Evolutionary conservation across 2,888 invertebrate genomes (phyloP).

Genomic region (Pseudanteris insignis): DNA sequence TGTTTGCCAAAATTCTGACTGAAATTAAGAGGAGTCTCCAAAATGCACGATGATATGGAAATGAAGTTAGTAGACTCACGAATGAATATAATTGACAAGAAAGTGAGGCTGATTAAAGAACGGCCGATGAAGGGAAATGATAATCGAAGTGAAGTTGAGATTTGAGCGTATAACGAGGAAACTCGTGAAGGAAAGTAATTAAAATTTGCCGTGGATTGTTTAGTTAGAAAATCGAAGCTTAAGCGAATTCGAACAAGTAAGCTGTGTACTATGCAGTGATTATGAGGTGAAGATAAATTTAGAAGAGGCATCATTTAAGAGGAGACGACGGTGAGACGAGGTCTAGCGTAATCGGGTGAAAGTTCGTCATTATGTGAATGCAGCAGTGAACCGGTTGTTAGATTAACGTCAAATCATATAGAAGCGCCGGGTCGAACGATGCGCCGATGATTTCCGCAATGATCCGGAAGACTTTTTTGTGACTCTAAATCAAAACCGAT

Average conservation of each 20-base stretch:
- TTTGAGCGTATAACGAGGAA: background rate
- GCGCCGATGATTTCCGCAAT: conserved; percentile 45
- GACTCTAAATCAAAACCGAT: conserved; percentile 42
- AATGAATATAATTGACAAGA: too few species aligned
- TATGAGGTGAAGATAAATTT: conserved; percentile 35
- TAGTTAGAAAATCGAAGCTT: conserved; percentile 14
- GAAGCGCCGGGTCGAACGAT: conserved; percentile 35
- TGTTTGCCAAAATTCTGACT: too few species aligned
- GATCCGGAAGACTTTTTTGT: conserved; percentile 45
- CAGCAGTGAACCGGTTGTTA: conserved; percentile 49
- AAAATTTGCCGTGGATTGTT: conserved; percentile 22
- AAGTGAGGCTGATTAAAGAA: too few species aligned
- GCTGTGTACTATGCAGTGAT: conserved; percentile 23
- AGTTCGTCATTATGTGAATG: conserved; percentile 54
- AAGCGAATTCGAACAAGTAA: conserved; percentile 6
- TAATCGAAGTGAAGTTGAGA: background rate
- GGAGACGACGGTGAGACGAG: conserved; percentile 24
- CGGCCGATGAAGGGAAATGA: too few species aligned
- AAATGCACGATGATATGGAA: too few species aligned
- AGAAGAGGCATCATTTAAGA: conserved; percentile 26
- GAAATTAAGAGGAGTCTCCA: too few species aligned
- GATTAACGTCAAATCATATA: conserved; percentile 53
- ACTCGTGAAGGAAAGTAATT: conserved; percentile 4
- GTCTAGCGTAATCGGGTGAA: conserved; percentile 49
- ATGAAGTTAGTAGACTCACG: too few species aligned